These are phyloP conservation scores for Carcinoscorpius rotundicauda DNA, from an alignment of 1,140 invertebrate genomes.

Conservation along the genomic window DNA sequence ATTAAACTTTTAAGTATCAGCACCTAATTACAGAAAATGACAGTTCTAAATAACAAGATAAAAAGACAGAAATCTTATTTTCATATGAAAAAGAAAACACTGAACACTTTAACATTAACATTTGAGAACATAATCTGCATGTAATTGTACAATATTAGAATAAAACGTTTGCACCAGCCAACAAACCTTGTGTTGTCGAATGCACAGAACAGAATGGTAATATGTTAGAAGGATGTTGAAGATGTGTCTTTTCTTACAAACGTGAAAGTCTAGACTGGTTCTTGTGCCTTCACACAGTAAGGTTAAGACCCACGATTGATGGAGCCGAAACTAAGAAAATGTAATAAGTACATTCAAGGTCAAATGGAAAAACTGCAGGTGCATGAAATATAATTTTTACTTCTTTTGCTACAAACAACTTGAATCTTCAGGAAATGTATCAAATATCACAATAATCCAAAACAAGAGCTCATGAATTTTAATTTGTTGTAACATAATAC, in stretches of 20 bases:
- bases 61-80: too few species aligned
- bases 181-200: constrained; percentile 39
- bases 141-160: constrained; percentile 14
- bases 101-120: too few species aligned
- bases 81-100: too few species aligned
- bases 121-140: too few species aligned
- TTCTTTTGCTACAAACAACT: neutral
- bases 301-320: constrained; percentile 53
- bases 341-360: neutral
- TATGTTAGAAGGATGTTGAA: constrained; percentile 47
- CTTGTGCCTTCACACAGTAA: constrained; percentile 51
- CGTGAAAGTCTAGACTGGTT: constrained; percentile 41
- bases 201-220: constrained; percentile 34
- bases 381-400: neutral
- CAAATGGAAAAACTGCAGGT: neutral
- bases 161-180: constrained; percentile 2
- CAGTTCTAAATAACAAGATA: too few species aligned
- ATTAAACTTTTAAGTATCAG: constrained; percentile 47
- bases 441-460: neutral
- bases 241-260: constrained; percentile 43
- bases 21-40: constrained; percentile 23
- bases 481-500: too few species aligned
- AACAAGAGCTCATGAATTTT: too few species aligned
- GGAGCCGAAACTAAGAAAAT: constrained; percentile 27
- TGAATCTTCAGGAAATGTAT: neutral